These are phyloP conservation scores for Diuraphis noxia DNA, from an alignment of 1,140 invertebrate genomes.

Conservation along the genomic window DNA sequence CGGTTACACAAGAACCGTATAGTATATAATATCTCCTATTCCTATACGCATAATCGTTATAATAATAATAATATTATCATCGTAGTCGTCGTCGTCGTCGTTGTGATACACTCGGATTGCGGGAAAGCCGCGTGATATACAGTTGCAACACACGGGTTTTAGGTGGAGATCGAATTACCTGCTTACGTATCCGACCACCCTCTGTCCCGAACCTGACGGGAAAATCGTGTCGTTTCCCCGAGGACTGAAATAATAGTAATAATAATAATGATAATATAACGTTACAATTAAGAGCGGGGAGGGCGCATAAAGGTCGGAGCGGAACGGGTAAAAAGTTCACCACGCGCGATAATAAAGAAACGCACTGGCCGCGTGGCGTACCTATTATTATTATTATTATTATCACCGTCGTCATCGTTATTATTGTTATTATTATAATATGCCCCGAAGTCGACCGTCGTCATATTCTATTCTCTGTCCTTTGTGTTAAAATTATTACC, in stretches of 20 bases:
- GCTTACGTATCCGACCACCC: background rate
- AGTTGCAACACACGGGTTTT: background rate
- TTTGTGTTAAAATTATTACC: background rate
- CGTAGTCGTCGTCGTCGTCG: too few species aligned
- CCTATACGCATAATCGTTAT: background rate
- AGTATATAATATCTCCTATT: too few species aligned
- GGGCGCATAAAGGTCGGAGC: background rate
- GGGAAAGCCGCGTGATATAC: background rate
- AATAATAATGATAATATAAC: constrained; percentile 11
- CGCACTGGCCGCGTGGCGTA: background rate
- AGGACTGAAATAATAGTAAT: background rate
- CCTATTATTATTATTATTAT: background rate
- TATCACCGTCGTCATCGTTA: background rate
- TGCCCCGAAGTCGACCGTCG: background rate
- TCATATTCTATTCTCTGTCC: background rate
- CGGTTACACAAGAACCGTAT: background rate
- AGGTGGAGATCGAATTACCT: background rate
- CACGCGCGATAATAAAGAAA: background rate
- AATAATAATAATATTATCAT: background rate
- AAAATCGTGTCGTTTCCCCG: background rate
- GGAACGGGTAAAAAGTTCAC: constrained; percentile 24
- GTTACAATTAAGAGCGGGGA: background rate
- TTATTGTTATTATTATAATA: background rate
- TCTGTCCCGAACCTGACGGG: background rate
- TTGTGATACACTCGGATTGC: background rate